Conservation (phyloP, 2,113 vertebrate species). For the Myiozetetes cayanensis region DNA sequence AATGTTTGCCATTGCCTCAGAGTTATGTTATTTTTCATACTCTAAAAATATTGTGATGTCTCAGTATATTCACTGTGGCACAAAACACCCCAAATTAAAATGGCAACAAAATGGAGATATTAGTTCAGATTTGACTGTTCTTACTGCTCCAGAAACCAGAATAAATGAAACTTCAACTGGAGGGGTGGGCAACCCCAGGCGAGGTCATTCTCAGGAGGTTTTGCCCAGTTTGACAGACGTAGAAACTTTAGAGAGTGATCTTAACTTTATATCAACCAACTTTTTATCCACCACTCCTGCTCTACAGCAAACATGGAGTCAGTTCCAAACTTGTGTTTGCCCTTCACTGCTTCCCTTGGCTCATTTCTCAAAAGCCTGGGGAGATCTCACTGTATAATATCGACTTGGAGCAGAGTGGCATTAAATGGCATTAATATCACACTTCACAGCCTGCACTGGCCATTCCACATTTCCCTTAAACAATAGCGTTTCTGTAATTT, state of each 20-base stretch:
- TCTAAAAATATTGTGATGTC: not conserved
- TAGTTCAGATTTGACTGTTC: not conserved
- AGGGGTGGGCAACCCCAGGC: not conserved
- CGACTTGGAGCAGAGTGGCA: rapidly evolving
- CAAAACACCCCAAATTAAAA: not conserved
- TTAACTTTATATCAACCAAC: not conserved
- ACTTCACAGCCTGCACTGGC: not conserved
- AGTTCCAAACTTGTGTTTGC: not conserved
- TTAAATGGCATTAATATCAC: not conserved
- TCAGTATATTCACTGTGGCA: not conserved
- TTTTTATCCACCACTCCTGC: not conserved
- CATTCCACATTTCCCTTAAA: not conserved
- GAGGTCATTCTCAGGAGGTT: rapidly evolving
- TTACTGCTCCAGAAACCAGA: not conserved
- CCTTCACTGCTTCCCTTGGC: not conserved
- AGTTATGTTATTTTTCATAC: not conserved
- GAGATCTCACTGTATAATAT: not conserved
- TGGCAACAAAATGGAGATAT: not conserved
- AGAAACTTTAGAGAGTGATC: not conserved
- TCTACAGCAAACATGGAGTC: rapidly evolving
- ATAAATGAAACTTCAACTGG: not conserved
- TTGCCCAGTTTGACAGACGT: not conserved
- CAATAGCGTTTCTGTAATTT: not conserved
- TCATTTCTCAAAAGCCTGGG: not conserved
- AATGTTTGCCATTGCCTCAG: not conserved